Percentiles rank a stretch among this genome's conserved stretches.
Evolutionary conservation across 30 jellyfish, hydroid and myxozoan genomes (phyloP).

Genomic region (Aurelia aurita complex sp. Pacific): DNA sequence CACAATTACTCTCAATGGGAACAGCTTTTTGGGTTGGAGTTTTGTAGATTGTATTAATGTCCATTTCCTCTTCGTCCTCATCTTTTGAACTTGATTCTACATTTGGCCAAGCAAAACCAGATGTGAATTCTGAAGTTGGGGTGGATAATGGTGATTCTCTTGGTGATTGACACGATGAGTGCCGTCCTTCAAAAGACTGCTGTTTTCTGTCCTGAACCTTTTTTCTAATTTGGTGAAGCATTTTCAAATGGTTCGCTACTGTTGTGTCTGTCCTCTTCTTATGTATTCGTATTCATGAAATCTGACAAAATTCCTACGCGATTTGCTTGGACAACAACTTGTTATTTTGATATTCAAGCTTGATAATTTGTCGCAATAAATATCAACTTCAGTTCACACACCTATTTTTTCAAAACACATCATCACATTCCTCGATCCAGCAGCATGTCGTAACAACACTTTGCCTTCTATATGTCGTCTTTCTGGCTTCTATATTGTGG

Average conservation of each 20-base stretch:
- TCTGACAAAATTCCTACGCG: too few relatives aligned
- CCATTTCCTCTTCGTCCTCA: constrained; percentile 46
- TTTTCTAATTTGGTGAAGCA: constrained; percentile 48
- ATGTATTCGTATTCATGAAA: too few relatives aligned
- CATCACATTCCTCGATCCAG: too few relatives aligned
- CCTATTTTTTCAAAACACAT: too few relatives aligned
- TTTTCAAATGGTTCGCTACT: neutral
- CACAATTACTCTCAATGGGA: constrained; percentile 4
- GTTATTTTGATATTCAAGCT: too few relatives aligned
- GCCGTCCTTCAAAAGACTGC: constrained; percentile 26
- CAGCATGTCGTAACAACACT: too few relatives aligned
- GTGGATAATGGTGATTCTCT: constrained; percentile 54
- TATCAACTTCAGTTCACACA: too few relatives aligned
- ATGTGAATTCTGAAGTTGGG: constrained; percentile 35
- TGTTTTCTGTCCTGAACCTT: constrained; percentile 51
- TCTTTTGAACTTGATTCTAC: neutral
- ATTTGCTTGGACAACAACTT: too few relatives aligned
- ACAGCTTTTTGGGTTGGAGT: constrained; percentile 68
- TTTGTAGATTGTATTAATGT: constrained; percentile 23
- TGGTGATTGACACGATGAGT: constrained; percentile 18
- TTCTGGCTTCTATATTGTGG: neutral
- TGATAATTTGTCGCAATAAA: too few relatives aligned
- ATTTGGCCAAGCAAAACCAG: constrained; percentile 22
- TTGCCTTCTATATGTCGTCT: too few relatives aligned
- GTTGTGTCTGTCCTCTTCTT: too few relatives aligned